Evolutionary conservation across 2,797 vertebrate species (phyloP).

Genomic region (Lacerta agilis): DNA sequence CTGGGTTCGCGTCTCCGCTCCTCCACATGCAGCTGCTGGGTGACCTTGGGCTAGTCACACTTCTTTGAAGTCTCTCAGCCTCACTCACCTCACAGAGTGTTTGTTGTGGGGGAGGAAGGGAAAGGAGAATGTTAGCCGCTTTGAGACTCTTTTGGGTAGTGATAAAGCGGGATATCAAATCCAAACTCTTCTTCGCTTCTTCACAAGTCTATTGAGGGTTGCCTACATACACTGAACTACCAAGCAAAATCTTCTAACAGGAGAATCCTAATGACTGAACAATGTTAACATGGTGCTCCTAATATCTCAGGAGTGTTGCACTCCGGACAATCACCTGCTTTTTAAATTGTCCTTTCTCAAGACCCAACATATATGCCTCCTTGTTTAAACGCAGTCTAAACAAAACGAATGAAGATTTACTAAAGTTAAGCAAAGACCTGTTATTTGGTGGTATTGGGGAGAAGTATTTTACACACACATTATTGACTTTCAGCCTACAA

Average conservation of each 20-base stretch:
- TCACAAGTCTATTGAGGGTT: neutral
- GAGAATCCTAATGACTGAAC: neutral
- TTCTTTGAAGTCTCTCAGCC: no score
- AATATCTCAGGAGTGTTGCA: neutral
- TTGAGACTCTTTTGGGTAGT: no score
- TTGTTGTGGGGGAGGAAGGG: no score
- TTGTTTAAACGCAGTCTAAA: neutral
- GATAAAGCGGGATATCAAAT: no score
- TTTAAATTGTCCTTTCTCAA: neutral
- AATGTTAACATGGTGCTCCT: neutral
- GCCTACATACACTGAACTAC: neutral
- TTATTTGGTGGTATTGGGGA: neutral
- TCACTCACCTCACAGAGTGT: no score
- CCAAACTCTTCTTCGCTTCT: no score
- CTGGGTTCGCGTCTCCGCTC: no score
- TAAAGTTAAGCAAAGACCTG: neutral
- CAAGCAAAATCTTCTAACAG: neutral
- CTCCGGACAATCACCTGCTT: neutral
- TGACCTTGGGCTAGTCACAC: no score
- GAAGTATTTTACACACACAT: neutral
- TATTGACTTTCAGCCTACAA: neutral
- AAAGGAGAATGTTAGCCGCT: no score
- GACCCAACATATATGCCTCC: neutral
- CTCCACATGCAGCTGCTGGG: no score
- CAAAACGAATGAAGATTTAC: neutral